A percentile compares a stretch with the other conserved stretches of the same genome.
phyloP scores from a whole-genome alignment of 2,797 vertebrate species.

The Sternotherus odoratus region DNA sequence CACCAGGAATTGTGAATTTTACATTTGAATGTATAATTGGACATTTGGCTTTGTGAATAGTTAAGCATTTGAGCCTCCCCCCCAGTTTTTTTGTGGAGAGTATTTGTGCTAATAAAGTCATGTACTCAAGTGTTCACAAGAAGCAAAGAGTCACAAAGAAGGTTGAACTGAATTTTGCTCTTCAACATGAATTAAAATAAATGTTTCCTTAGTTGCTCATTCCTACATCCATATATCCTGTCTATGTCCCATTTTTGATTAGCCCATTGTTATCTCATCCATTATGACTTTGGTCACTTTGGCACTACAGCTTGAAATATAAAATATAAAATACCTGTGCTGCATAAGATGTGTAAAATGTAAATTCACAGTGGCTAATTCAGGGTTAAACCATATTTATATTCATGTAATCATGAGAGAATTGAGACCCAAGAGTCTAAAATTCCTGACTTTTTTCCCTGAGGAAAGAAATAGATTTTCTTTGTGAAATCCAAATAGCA shows the following conservation, averaged over 20 bases:
- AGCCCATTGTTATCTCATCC: neutral
- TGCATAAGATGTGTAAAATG: constrained; percentile 27
- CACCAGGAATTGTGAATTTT: neutral
- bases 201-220: neutral
- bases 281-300: constrained; percentile 1
- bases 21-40: constrained; percentile 13
- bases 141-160: neutral
- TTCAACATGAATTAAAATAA: neutral
- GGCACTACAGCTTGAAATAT: neutral
- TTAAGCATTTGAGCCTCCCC: constrained; percentile 13
- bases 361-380: constrained; percentile 45
- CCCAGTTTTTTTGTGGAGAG: too few species aligned
- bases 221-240: neutral
- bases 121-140: neutral
- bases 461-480: constrained; percentile 67
- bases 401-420: constrained; percentile 56
- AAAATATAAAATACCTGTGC: neutral
- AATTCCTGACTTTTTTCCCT: constrained; percentile 63
- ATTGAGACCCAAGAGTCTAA: constrained; percentile 54
- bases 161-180: neutral
- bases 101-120: neutral
- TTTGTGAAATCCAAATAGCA: constrained; percentile 74
- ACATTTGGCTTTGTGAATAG: neutral
- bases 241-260: neutral
- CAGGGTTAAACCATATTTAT: constrained; percentile 65